Evolutionary conservation across 2,888 invertebrate genomes (phyloP), one percentile per base, ranked within the genome.

Genomic region (Aromia moschata): DNA sequence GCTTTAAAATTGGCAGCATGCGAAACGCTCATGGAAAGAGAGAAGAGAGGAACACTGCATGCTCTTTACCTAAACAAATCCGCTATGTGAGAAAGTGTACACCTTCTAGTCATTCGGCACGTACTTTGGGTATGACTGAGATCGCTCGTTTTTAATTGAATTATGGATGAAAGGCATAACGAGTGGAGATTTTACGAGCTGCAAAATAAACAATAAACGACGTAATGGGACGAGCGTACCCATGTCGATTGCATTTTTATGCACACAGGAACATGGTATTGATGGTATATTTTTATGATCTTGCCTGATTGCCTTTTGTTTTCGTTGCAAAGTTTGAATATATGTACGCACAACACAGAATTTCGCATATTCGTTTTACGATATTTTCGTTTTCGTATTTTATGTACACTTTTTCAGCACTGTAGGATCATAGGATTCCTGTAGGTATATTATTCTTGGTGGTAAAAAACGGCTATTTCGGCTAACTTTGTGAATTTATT

Each of bases 51-150:
- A 49, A 15, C 49, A n/a, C 25, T 49, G 37, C 49, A 49, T 49
- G 49, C 38, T 49, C 38, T 25, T 49, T 38, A 15, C 49, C 40
- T 44, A 53, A 53, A 43, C 53, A 53, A 41, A 36, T 20, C 43
- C 53, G 18, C 20, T 33, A 53, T 53, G 52, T 52, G 31, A 41
- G 52, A 52, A 52, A 11, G 30, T n/a, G 25, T 53, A 53, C 53
- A 36, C 53, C 53, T 53, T 43, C 43, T 41, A 53, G 53, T 53
- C 53, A 43, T 53, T 53, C 40, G 53, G 53, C 53, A 53, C 53
- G 43, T 53, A 43, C 53, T 53, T 53, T 36, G 36, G 53, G 15
- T 53, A 36, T 43, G 16, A 53, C 43, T 33, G 17, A 53, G 51
- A 52, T 47, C 20, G 49, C 49, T 53, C 31, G 43, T 53, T 53